A percentile compares a stretch with the other conserved stretches of the same genome.
Conservation (phyloP, 2,797 vertebrate species). For the Coregonus sp. region DNA sequence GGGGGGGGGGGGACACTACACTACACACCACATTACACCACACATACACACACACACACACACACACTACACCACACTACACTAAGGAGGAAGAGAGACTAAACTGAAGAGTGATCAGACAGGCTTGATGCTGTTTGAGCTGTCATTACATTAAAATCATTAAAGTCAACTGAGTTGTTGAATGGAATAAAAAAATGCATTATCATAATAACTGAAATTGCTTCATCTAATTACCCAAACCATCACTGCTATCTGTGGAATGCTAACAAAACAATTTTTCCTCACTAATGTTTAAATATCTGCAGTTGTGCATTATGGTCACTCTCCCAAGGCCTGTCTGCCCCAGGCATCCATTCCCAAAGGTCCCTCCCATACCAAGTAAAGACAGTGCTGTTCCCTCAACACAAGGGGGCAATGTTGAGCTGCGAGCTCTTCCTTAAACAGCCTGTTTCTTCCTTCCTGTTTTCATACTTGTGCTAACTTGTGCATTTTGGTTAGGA, state of each 20-base stretch:
- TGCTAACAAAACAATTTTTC: not conserved
- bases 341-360: not conserved
- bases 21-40: not conserved
- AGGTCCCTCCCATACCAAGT: not conserved
- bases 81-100: not conserved
- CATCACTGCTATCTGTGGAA: not conserved
- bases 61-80: not conserved
- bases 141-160: not conserved
- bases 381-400: not conserved
- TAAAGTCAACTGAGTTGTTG: not conserved
- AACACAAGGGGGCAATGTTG: conserved; percentile 11
- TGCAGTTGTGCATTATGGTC: not conserved
- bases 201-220: not conserved
- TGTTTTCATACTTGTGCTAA: not conserved
- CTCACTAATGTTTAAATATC: not conserved
- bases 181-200: not conserved
- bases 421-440: not conserved
- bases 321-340: not conserved
- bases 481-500: not conserved
- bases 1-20: no score
- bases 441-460: not conserved
- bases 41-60: not conserved
- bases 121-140: not conserved
- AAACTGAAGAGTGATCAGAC: not conserved
- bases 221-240: conserved; percentile 2